These are phyloP conservation scores for Nasonia vitripennis DNA, from an alignment of 1,140 invertebrate genomes.

Conservation along the genomic window DNA sequence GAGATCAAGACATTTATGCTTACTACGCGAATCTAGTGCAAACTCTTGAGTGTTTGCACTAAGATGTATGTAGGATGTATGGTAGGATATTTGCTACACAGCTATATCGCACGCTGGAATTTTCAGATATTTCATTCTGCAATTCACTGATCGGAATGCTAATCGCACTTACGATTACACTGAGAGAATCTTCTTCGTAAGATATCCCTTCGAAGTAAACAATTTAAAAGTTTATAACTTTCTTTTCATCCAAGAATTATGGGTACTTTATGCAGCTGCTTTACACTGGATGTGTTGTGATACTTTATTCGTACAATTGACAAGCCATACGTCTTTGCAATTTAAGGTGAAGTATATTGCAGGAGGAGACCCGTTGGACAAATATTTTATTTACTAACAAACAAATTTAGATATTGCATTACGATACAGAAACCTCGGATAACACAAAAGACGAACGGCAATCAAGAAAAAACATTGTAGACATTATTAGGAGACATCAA, in stretches of 20 bases:
- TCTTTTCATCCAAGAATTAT: not conserved
- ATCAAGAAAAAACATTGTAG: not conserved
- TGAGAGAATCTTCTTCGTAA: not conserved
- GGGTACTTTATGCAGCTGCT: not conserved
- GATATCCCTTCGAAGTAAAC: conserved; percentile 13
- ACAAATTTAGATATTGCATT: not conserved
- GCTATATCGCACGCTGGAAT: not conserved
- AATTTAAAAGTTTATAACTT: not conserved
- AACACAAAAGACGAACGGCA: not conserved
- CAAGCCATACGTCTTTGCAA: not conserved
- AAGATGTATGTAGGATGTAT: too few relatives aligned
- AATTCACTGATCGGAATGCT: not conserved
- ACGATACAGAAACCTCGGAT: not conserved
- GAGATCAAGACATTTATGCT: conserved; percentile 13
- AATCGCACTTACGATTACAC: not conserved
- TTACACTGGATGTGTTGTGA: conserved; percentile 15
- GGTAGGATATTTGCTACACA: too few relatives aligned
- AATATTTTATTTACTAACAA: not conserved
- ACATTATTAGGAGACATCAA: conserved; percentile 5
- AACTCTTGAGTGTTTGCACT: not conserved
- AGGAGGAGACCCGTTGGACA: not conserved
- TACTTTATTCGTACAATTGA: conserved; percentile 22
- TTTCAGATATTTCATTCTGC: not conserved
- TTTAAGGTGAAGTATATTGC: not conserved
- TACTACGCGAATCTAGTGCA: not conserved